A percentile compares a stretch with the other conserved stretches of the same genome.
Conservation (phyloP, 2,113 vertebrate species). For the Galemys pyrenaicus region DNA sequence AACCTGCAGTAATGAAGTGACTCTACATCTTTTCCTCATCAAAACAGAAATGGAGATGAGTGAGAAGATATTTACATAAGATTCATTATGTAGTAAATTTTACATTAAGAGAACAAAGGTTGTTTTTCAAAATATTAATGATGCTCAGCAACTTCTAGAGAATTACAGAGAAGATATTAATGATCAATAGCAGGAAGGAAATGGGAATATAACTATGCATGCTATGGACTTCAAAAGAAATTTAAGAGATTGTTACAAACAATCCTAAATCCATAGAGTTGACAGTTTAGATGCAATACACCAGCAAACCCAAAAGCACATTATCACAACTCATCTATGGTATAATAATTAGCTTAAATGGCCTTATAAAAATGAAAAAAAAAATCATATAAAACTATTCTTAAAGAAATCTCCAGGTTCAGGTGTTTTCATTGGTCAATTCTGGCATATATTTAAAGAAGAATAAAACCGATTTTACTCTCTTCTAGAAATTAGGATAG, state of each 20-base stretch:
- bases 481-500: not conserved
- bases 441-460: not conserved
- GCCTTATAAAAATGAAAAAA: not conserved
- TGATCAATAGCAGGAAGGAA: not conserved
- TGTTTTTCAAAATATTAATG: not conserved
- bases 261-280: not conserved
- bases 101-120: not conserved
- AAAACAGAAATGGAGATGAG: not conserved
- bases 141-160: not conserved
- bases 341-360: not conserved
- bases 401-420: not conserved
- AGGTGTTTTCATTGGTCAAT: not conserved
- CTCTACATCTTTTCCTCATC: not conserved
- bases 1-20: too few relatives aligned
- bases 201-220: not conserved
- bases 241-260: not conserved
- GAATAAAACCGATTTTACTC: not conserved
- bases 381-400: not conserved
- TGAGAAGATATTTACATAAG: not conserved
- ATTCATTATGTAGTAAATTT: not conserved
- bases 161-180: not conserved
- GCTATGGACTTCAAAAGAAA: not conserved
- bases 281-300: not conserved
- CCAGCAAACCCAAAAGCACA: not conserved
- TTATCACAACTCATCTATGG: not conserved